Percentiles rank a stretch among this genome's conserved stretches.
These are phyloP conservation scores for Atethmia centrago DNA, from an alignment of 2,888 invertebrate species.

Conservation along the genomic window DNA sequence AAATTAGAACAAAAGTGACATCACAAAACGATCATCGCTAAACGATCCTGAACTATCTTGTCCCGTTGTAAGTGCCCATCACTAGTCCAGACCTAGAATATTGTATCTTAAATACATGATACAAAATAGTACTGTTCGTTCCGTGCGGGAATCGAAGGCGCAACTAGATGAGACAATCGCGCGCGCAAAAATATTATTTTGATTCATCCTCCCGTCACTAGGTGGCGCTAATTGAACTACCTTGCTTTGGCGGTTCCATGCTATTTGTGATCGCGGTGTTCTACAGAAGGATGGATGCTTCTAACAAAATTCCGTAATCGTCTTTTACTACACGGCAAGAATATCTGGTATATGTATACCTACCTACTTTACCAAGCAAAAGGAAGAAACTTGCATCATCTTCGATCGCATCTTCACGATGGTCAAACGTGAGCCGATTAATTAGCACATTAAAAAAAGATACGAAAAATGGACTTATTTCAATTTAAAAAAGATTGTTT, in stretches of 20 bases:
- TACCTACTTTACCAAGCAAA: background rate
- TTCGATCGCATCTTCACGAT: background rate
- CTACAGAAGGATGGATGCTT: background rate
- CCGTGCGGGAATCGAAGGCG: background rate
- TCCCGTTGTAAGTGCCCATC: background rate
- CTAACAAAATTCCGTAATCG: background rate
- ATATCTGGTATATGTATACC: too few relatives aligned
- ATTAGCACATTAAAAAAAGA: too few relatives aligned
- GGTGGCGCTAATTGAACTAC: constrained; percentile 15
- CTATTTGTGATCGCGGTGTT: background rate
- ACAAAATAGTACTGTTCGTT: background rate
- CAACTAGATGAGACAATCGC: background rate
- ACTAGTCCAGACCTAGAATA: background rate
- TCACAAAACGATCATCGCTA: too few relatives aligned
- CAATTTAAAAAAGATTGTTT: too few relatives aligned
- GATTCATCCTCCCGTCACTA: background rate
- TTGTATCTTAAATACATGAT: background rate
- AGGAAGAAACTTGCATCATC: background rate
- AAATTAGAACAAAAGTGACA: too few relatives aligned
- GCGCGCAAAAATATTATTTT: background rate
- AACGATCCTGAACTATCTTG: too few relatives aligned
- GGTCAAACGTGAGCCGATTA: too few relatives aligned
- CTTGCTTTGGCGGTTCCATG: background rate
- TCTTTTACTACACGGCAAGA: background rate
- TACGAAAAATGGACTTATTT: too few relatives aligned